Base-by-base conservation (phyloP, 2,797 vertebrate genomes). In the Ambastaia sidthimunki region DNA sequence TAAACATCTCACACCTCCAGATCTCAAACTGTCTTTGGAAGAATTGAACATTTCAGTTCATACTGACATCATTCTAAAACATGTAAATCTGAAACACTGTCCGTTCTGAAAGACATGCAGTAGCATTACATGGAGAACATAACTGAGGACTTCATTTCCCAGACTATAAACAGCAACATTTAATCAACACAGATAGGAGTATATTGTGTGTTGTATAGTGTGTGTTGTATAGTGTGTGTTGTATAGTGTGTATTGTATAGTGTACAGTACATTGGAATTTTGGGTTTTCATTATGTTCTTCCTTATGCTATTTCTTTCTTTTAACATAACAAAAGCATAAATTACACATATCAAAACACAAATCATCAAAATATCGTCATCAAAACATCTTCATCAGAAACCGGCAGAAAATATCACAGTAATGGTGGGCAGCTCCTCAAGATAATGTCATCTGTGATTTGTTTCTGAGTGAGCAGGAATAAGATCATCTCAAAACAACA, bases 401-500 rank as follows among this genome's bases (percentile, higher is more conserved):
- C 34, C 34, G 44, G 50, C 3, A 3, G 50, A 71, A 62, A 63
- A 70, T 18, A 67, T 13, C 31, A 34, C 31, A 34, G 65, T 52
- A 65, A 25, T 16, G 48, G 16, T 69, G 55, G 73, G 25, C 65
- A 81, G 65, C 66, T 75, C 76, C 37, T 62, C 73, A 21, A 12
- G 1, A 7, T 82, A 73, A 82, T 73, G 69, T 60, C 70, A 82
- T 77, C 70, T 60, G 69, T 67, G 68, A 72, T 77, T 76, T 60
- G 80, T 78, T 25, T 77, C 60, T 59, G 62, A 44, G 60, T 59
- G 37, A 41, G 67, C 54, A 31, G 60, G 68, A 72, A 73, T 60
- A 48, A 44, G 28, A 47, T 68, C 72, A 82, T 82, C 74, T 70
- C 50, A 25, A 82, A 66, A 67, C 69, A 66, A 34, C 74, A 82